These are phyloP conservation scores for Calyptommatus sinebrachiatus DNA, from an alignment of 2,113 vertebrate species.

Conservation along the genomic window DNA sequence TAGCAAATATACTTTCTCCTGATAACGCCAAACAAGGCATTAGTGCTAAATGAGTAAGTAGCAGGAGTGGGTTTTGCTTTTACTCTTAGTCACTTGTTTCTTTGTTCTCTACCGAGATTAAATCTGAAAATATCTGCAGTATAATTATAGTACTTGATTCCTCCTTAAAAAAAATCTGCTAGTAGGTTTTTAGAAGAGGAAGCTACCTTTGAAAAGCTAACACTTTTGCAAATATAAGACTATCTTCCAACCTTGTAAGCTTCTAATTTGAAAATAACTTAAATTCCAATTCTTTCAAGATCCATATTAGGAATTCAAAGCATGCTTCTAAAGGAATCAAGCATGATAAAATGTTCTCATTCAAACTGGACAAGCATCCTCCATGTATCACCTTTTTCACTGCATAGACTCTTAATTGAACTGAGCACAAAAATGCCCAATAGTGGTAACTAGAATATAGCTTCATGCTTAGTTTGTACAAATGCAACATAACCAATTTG, in stretches of 20 bases:
- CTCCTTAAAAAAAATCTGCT: neutral
- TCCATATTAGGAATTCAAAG: too few relatives aligned
- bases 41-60: conserved; percentile 24
- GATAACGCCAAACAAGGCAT: conserved; percentile 27
- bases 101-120: neutral
- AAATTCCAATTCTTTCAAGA: neutral
- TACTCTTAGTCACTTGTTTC: conserved; percentile 24
- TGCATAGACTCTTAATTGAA: too few relatives aligned
- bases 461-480: too few relatives aligned
- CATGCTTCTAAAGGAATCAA: too few relatives aligned
- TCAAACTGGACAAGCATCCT: too few relatives aligned
- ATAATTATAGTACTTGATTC: neutral
- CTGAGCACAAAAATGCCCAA: too few relatives aligned
- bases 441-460: too few relatives aligned
- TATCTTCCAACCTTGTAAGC: neutral
- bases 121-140: conserved; percentile 13
- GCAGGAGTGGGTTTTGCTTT: neutral
- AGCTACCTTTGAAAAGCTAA: neutral
- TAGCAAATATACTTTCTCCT: conserved; percentile 33
- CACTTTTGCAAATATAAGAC: neutral
- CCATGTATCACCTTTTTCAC: too few relatives aligned
- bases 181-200: neutral
- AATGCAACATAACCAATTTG: too few relatives aligned
- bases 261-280: neutral
- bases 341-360: too few relatives aligned